Evolutionary conservation across 2,888 invertebrate species (phyloP), one percentile per base, ranked within the genome.

Genomic region (Idaea biselata): DNA sequence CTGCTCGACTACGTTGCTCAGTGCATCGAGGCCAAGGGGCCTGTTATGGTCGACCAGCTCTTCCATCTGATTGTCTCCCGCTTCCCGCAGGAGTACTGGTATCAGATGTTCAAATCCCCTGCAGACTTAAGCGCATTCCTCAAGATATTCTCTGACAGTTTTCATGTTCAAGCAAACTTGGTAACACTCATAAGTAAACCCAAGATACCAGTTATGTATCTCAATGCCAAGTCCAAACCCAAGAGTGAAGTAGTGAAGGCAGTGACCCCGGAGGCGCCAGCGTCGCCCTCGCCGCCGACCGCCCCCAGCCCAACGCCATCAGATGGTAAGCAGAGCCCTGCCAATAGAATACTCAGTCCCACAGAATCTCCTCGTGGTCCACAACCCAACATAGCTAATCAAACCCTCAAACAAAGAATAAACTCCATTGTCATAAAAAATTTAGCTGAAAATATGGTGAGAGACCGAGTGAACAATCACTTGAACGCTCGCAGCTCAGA

Each of bases 81-180:
- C 71, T 96, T 96, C 77, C 95, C 96, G 6, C 95, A 95, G 79
- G 96, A 96, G 69, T 94, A 95, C 72, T 97, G 97, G 96, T 94
- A 96, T 76, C 96, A 95, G 78, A 96, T 98, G 91, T 98, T 98
- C 79, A 98, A 98, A 83, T 98, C 97, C 3, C 96, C 97, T 0
- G 96, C 96, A 63, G 98, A 99, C 88, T 93, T 99, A 72, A 95
- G 96, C 60, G 97, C 98, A 59, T 98, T 99, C 83, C 92, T 99
- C 61, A 96, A 97, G 85, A 95, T 99, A 90, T 98, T 98, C 84
- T 96, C 98, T n/a, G 97, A 98, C 84, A 95, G 97, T 77, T 98
- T 98, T 89, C 97, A 97, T 84, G 97, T 99, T 68, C 98, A 98
- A 83, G 95, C 97, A 61, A 98, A 98, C 93, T 94, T 98, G 86